Conservation (phyloP, 2,113 vertebrate genomes). For the Tachuris rubrigastra region DNA sequence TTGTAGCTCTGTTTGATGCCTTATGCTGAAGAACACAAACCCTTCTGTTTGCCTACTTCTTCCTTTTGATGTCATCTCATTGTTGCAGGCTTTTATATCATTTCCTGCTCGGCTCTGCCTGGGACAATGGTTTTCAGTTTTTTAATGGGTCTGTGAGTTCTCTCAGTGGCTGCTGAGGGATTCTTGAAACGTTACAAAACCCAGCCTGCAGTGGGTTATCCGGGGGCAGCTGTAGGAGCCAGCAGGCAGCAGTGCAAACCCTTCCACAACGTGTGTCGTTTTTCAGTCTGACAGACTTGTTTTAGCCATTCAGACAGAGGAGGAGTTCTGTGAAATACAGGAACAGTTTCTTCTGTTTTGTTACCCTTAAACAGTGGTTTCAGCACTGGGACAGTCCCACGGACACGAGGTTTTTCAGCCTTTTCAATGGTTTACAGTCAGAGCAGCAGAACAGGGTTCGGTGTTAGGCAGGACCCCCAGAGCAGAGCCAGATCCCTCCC, state of each 20-base stretch:
- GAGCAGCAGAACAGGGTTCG: accelerated
- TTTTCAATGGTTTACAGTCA: neutral
- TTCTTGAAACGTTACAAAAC: neutral
- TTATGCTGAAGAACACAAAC: neutral
- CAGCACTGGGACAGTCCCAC: neutral
- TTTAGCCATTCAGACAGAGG: neutral
- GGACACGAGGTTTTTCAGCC: neutral
- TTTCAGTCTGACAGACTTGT: neutral
- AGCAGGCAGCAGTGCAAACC: neutral
- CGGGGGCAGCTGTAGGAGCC: neutral
- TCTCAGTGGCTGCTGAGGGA: neutral
- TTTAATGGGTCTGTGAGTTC: neutral
- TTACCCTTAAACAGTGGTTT: neutral
- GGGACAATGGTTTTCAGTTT: neutral
- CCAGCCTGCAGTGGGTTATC: neutral
- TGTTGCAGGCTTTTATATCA: neutral
- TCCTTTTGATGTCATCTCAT: neutral
- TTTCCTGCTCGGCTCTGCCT: neutral
- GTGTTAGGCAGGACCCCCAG: accelerated
- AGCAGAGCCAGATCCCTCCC: neutral
- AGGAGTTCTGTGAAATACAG: neutral
- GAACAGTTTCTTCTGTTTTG: neutral
- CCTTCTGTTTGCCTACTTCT: neutral
- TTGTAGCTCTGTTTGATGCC: neutral
- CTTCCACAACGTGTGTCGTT: neutral